A percentile compares a stretch with the other conserved stretches of the same genome.
Conservation (phyloP, 64 coral and sea anemone species). For the Pocillopora damicornis region DNA sequence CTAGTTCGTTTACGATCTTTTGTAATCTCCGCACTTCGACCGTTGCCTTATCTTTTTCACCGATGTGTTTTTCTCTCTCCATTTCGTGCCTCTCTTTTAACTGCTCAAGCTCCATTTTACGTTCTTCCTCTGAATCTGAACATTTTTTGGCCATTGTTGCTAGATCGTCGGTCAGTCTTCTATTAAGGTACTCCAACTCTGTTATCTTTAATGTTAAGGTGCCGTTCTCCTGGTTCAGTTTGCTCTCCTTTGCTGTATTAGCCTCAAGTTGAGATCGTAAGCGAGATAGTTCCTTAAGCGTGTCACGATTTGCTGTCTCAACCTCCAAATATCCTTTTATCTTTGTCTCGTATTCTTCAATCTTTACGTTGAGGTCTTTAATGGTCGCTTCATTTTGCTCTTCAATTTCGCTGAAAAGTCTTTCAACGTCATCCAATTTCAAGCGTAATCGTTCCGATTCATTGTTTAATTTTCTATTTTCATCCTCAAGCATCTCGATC, state of each 20-base stretch:
- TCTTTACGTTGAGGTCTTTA: slow-evolving; percentile 8
- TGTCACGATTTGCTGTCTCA: slow-evolving; percentile 8
- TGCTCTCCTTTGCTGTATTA: background rate
- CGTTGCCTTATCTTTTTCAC: slow-evolving; percentile 1
- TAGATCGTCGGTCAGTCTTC: background rate
- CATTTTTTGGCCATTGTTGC: slow-evolving; percentile 13
- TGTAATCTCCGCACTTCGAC: background rate
- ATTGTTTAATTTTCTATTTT: slow-evolving; percentile 9
- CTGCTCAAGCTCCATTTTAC: slow-evolving; percentile 21
- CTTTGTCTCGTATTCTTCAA: slow-evolving; percentile 29
- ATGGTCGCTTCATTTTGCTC: background rate
- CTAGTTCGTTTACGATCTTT: background rate
- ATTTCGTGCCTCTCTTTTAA: slow-evolving; percentile 4
- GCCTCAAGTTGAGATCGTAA: background rate
- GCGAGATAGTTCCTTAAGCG: slow-evolving; percentile 3
- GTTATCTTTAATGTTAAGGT: slow-evolving; percentile 3
- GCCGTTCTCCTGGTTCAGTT: slow-evolving; percentile 22
- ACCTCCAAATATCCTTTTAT: background rate
- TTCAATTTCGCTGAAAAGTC: background rate
- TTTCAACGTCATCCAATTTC: slow-evolving; percentile 4
- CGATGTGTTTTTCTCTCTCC: background rate
- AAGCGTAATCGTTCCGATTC: slow-evolving; percentile 15
- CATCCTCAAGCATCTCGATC: slow-evolving; percentile 9
- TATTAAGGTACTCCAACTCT: slow-evolving; percentile 29
- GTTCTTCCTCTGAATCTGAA: background rate